Evolutionary conservation across 2,888 invertebrate species (phyloP), one percentile per base, ranked within the genome.

Genomic region (Hofmannophila pseudospretella): DNA sequence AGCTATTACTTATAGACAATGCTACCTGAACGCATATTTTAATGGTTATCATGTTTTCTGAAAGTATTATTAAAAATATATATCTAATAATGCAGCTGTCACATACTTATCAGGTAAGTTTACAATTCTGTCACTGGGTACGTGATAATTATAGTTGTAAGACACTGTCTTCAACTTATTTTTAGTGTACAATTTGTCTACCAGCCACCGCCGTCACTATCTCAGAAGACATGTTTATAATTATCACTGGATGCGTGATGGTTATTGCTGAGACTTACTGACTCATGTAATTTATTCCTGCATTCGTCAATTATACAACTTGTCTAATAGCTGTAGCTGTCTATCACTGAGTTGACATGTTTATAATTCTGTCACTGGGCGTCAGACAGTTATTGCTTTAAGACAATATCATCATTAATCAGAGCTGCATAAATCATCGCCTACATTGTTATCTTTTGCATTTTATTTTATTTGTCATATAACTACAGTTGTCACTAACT

Each of bases 191-290:
- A n/a, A n/a, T n/a, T 4, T 29, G 28, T 29, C 12, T 20, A 13
- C 12, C 13, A 29, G 14, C 13, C 3, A 14, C 8, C 12, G 13
- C 13, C 8, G 28, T 13, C 28, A 33, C 22, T 30, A 7, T 2
- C 13, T 25, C 26, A 36, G 36, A 22, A 27, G 39, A 35, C 34
- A 32, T 35, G 19, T 35, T 32, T 23, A 9, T 29, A 19, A 38
- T 36, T 36, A 20, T 41, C 41, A 41, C 41, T 41, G 41, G 41
- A 37, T 30, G 19, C 14, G 14, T 29, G 13, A 29, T 13, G 7
- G 13, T 13, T 29, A 29, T 8, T n/a, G n/a, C n/a, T n/a, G n/a
- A n/a, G n/a, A 9, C 4, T 8, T 26, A 26, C 3, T 7, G 26
- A 11, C 16, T 16, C 16, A 16, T 4, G 26, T n/a, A 26, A 7